Conservation (phyloP, 2,797 vertebrate species). For the Buceros bicornis region DNA sequence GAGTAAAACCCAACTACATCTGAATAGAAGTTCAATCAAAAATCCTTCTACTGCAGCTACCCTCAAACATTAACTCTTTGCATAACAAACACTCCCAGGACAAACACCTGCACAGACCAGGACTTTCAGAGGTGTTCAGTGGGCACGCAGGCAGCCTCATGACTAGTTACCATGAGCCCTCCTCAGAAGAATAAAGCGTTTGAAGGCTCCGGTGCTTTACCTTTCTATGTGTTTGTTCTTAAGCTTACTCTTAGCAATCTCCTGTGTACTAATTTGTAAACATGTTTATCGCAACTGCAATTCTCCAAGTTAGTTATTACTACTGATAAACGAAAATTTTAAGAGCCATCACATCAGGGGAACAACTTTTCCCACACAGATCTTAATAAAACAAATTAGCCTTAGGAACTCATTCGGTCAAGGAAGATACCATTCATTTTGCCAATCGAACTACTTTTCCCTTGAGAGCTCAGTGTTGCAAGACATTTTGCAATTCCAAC, state of each 20-base stretch:
- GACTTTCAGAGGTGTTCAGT: neutral
- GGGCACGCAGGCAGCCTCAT: neutral
- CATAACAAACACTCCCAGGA: neutral
- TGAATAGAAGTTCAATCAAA: neutral
- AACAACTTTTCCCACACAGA: neutral
- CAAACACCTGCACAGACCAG: accelerated
- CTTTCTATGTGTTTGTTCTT: neutral
- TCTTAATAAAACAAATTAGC: neutral
- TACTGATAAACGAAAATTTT: neutral
- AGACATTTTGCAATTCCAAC: neutral
- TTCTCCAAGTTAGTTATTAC: neutral
- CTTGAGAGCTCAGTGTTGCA: neutral
- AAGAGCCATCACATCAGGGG: neutral
- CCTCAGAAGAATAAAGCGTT: neutral
- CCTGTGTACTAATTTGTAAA: neutral
- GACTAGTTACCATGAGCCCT: neutral
- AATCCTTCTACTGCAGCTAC: neutral
- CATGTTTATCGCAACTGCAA: neutral
- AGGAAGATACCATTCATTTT: neutral
- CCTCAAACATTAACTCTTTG: neutral
- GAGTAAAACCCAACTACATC: neutral
- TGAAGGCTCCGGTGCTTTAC: neutral
- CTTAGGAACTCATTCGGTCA: neutral
- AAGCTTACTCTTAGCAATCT: accelerated
- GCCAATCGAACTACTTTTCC: neutral